Conservation (phyloP, 2,113 vertebrate genomes). For the Chaetops frenatus region DNA sequence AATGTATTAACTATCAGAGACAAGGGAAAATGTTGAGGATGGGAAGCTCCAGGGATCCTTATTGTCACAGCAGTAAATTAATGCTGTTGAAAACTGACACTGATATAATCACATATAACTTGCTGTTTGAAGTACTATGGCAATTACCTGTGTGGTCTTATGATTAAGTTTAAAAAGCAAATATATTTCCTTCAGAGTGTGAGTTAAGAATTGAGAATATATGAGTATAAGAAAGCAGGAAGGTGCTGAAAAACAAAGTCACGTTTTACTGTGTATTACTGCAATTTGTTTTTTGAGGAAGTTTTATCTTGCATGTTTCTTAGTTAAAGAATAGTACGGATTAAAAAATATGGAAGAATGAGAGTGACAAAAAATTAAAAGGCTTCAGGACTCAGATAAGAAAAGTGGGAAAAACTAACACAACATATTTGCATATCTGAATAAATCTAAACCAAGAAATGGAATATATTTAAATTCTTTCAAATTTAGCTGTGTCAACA, state of each 20-base stretch:
- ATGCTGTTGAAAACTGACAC: constrained; percentile 17
- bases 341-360: neutral
- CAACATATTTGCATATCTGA: neutral
- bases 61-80: constrained; percentile 49
- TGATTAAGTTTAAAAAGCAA: neutral
- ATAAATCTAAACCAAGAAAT: neutral
- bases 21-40: constrained; percentile 6
- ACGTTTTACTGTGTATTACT: neutral
- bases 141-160: neutral
- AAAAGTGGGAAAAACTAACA: neutral
- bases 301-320: neutral
- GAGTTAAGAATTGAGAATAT: neutral
- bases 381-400: neutral
- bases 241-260: neutral
- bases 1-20: constrained; percentile 14
- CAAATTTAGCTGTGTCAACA: neutral
- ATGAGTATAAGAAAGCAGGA: neutral
- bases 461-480: neutral
- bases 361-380: neutral
- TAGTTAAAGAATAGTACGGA: neutral
- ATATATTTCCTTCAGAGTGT: neutral
- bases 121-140: neutral
- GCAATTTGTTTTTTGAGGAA: neutral
- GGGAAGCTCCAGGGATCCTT: neutral
- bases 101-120: constrained; percentile 24